Evolutionary conservation across 2,113 vertebrate species (phyloP).

Genomic region (Rutilus rutilus): DNA sequence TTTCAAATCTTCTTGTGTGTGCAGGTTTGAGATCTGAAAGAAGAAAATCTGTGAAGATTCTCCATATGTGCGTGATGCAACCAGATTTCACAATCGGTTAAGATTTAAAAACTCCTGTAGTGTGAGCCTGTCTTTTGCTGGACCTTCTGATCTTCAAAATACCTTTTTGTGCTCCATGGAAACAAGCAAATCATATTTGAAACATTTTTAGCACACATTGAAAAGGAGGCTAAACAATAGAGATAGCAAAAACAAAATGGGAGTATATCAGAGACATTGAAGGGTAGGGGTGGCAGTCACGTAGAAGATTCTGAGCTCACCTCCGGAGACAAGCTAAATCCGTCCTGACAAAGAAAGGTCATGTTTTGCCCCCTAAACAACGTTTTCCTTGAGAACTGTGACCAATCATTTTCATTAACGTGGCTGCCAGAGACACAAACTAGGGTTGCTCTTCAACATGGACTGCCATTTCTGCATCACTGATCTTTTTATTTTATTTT

Average conservation of each 20-base stretch:
- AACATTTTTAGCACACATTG: neutral
- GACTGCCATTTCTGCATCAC: conserved; percentile 33
- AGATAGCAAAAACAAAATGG: neutral
- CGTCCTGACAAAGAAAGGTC: neutral
- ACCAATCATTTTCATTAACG: conserved; percentile 36
- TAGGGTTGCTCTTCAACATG: neutral
- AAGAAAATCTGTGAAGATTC: too few species aligned
- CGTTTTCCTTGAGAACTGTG: neutral
- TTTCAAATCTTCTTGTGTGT: too few species aligned
- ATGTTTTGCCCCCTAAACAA: neutral
- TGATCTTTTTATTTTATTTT: neutral
- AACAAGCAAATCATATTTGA: neutral
- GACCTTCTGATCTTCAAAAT: neutral
- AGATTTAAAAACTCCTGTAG: too few species aligned
- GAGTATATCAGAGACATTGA: neutral
- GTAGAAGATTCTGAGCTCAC: conserved; percentile 1
- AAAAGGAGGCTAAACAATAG: neutral
- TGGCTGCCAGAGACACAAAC: conserved; percentile 12
- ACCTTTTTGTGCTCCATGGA: neutral
- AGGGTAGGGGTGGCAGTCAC: conserved; percentile 13
- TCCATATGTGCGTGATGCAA: too few species aligned
- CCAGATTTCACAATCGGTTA: too few species aligned
- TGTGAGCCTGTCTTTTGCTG: neutral
- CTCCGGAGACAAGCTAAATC: neutral
- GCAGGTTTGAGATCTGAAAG: too few species aligned